These are phyloP conservation scores for Habroteleia sp. DNA, from an alignment of 2,888 invertebrate genomes.

Conservation along the genomic window DNA sequence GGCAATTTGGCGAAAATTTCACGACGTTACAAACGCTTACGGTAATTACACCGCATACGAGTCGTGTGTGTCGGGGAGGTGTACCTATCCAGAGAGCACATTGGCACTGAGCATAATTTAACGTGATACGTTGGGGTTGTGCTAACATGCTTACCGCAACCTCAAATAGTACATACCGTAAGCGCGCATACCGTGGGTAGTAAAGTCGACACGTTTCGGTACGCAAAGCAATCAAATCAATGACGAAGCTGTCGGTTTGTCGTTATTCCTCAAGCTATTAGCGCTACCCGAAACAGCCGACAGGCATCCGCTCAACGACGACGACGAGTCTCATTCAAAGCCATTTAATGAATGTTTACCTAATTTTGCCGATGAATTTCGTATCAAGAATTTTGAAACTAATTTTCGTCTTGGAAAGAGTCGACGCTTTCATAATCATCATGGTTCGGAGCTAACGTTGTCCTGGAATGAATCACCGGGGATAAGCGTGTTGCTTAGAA, in stretches of 20 bases:
- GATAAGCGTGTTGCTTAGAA: constrained; percentile 33
- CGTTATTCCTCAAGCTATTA: constrained; percentile 64
- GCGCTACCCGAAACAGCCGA: constrained; percentile 50
- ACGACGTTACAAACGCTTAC: constrained; percentile 61
- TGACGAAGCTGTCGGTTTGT: constrained; percentile 58
- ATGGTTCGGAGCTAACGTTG: background rate
- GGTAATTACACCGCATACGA: constrained; percentile 72
- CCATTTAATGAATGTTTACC: constrained; percentile 55
- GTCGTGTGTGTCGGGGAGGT: constrained; percentile 45
- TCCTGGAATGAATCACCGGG: constrained; percentile 32
- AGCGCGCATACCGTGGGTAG: constrained; percentile 48
- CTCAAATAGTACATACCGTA: constrained; percentile 74
- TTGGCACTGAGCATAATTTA: constrained; percentile 79
- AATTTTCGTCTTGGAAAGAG: constrained; percentile 23
- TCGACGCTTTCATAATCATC: constrained; percentile 1
- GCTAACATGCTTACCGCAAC: constrained; percentile 81
- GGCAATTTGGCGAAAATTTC: constrained; percentile 38
- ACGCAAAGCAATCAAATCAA: constrained; percentile 63
- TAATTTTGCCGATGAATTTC: constrained; percentile 49
- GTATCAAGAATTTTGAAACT: constrained; percentile 28
- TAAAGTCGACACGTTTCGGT: constrained; percentile 59
- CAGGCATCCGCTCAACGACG: constrained; percentile 24
- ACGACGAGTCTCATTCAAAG: constrained; percentile 35
- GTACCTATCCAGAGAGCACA: constrained; percentile 62
- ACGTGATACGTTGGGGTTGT: constrained; percentile 80